Evolutionary conservation across 64 coral and sea anemone species (phyloP).

Genomic region (Platygyra sinensis): DNA sequence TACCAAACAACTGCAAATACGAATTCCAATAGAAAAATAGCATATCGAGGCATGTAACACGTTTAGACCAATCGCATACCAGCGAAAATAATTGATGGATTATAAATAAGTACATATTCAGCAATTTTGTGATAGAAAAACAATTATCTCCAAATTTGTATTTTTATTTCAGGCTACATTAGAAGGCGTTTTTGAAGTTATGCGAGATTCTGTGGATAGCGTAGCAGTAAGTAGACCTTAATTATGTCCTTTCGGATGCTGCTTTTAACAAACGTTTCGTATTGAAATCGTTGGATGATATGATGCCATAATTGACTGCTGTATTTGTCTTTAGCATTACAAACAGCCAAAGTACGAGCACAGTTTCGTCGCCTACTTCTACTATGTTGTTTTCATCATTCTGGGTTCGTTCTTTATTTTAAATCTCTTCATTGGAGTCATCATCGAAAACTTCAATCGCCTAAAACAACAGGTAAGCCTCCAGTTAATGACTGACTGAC

Average conservation of each 20-base stretch:
- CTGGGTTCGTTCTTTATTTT: slow-evolving; percentile 81
- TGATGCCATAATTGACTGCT: background rate
- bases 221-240: slow-evolving; percentile 63
- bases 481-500: background rate
- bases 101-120: no score
- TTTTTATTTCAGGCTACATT: slow-evolving; percentile 74
- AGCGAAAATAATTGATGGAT: no score
- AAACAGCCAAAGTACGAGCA: slow-evolving; percentile 57
- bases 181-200: slow-evolving; percentile 95
- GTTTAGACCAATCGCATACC: no score
- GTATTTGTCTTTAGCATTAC: slow-evolving; percentile 35
- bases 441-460: slow-evolving; percentile 94
- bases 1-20: no score
- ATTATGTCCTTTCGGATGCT: background rate
- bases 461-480: slow-evolving; percentile 80
- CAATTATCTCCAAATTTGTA: background rate
- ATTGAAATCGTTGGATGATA: no score
- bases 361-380: slow-evolving; percentile 81
- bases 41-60: no score
- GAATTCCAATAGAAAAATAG: no score
- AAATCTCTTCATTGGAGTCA: slow-evolving; percentile 91
- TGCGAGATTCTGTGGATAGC: slow-evolving; percentile 87
- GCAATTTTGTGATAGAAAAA: no score
- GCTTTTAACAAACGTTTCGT: no score
- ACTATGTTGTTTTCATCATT: slow-evolving; percentile 90